Conservation (phyloP, 1,140 invertebrate genomes). For the Ceratina japonica region DNA sequence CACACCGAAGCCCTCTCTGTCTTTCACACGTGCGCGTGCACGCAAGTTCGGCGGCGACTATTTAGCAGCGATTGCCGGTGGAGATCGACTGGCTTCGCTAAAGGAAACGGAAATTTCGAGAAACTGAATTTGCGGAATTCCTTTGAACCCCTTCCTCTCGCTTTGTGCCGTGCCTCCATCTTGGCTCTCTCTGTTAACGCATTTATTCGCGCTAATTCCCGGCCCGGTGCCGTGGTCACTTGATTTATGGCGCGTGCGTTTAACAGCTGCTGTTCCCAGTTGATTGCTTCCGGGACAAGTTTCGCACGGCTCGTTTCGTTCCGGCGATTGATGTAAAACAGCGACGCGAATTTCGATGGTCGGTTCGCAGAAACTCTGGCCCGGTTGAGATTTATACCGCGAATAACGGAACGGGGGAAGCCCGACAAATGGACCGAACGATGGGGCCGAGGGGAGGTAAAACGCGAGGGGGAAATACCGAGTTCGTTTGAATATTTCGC, state of each 20-base stretch:
- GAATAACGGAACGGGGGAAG: neutral
- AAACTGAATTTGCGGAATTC: constrained; percentile 45
- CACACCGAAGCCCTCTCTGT: constrained; percentile 11
- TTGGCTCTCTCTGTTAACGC: neutral
- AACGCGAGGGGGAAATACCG: neutral
- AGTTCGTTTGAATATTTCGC: constrained; percentile 6
- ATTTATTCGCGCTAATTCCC: neutral
- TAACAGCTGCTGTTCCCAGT: neutral
- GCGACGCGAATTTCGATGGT: neutral
- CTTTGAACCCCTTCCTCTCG: neutral
- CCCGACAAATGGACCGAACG: neutral
- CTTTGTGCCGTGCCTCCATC: neutral
- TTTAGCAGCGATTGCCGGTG: neutral
- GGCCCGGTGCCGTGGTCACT: neutral
- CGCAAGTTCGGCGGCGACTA: constrained; percentile 10
- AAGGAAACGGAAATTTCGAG: constrained; percentile 39
- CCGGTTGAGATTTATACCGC: neutral
- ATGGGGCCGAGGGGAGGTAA: neutral
- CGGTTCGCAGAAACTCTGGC: neutral
- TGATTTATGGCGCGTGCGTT: constrained; percentile 14
- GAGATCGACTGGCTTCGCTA: neutral
- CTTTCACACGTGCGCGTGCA: constrained; percentile 36
- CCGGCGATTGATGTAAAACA: neutral
- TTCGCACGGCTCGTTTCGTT: neutral
- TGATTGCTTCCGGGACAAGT: neutral